Evolutionary conservation across 2,888 invertebrate genomes (phyloP).

Genomic region (Corbicula japonica): DNA sequence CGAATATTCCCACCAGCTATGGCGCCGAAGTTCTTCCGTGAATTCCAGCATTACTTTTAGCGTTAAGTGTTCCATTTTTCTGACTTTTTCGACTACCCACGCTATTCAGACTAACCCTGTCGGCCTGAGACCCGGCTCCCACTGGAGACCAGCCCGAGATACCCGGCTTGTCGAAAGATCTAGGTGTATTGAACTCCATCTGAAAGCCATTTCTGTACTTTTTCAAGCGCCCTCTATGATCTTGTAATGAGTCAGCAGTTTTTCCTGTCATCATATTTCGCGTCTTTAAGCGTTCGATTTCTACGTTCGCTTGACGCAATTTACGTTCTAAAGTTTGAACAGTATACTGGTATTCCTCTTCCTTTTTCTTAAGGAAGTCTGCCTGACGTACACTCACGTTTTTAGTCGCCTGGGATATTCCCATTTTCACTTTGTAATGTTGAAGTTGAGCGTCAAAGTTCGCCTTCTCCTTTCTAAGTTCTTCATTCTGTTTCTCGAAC

Average conservation of each 20-base stretch:
- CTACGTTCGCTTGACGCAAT: conserved; percentile 40
- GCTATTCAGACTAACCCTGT: conserved; percentile 19
- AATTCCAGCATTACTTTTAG: conserved; percentile 3
- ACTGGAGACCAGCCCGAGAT: conserved; percentile 25
- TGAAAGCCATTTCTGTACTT: conserved; percentile 37
- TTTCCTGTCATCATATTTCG: conserved; percentile 44
- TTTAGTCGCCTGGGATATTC: conserved; percentile 51
- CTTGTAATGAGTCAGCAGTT: conserved; percentile 51
- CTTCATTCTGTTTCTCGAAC: conserved; percentile 47
- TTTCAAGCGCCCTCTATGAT: conserved; percentile 43
- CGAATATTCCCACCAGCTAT: too few species aligned
- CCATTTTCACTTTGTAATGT: conserved; percentile 59
- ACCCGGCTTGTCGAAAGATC: conserved; percentile 3
- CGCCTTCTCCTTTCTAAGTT: conserved; percentile 43
- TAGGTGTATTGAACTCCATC: conserved; percentile 33
- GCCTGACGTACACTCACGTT: conserved; percentile 60
- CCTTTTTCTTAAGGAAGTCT: conserved; percentile 47
- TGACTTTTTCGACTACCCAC: conserved; percentile 7
- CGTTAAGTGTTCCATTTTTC: neutral
- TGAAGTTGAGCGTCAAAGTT: conserved; percentile 51
- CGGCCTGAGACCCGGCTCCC: conserved; percentile 1
- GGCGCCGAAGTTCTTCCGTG: conserved; percentile 17
- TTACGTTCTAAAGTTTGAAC: conserved; percentile 49
- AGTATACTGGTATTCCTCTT: conserved; percentile 52
- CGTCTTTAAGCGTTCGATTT: conserved; percentile 54